Base-by-base conservation (phyloP, 2,888 invertebrate species). In the Eilema sororculum region DNA sequence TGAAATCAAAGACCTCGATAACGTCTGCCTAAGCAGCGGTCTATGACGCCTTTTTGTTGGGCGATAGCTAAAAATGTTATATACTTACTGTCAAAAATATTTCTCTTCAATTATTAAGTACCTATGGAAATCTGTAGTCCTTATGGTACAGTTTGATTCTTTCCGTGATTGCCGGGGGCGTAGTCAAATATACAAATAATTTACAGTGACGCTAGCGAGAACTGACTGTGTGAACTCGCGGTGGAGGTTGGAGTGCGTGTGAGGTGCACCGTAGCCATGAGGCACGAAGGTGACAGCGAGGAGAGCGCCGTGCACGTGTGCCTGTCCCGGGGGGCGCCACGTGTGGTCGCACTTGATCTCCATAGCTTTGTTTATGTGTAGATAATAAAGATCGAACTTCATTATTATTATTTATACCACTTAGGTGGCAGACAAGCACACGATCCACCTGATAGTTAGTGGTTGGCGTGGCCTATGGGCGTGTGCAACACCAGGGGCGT, bases 331-430 rank as follows among this genome's bases (percentile, higher is more conserved):
- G 78, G 78, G 78, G 63, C 59, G 70, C 73, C 64, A 71, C 79
- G 78, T 78, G 78, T 77, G 78, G 79, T 77, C 78, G 67, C 61
- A 56, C 63, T 68, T 68, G 68, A 33, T 12, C 2, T n/a, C 41
- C 20, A 62, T 9, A 16, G 24, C 24, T 52, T 24, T 65, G 65
- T 58, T 60, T 67, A 37, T 66, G 24, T 22, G 24, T 16, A 24
- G 41, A 41, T 41, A 25, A 62, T 41, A 41, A 0, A 3, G 41
- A 24, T 25, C 24, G n/a, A 52, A 52, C 52, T 52, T 52, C 8
- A 52, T 20, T 41, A 16, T 41, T 37, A 37, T 12, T 28, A 28
- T 28, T 28, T 28, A 28, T 28, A 28, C 28, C 28, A 28, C 28
- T 28, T 28, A 28, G 2, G 28, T 28, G 28, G 28, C 28, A 28